These are phyloP conservation scores for Aleadryas rufinucha DNA, from an alignment of 2,113 vertebrate genomes.

Conservation along the genomic window DNA sequence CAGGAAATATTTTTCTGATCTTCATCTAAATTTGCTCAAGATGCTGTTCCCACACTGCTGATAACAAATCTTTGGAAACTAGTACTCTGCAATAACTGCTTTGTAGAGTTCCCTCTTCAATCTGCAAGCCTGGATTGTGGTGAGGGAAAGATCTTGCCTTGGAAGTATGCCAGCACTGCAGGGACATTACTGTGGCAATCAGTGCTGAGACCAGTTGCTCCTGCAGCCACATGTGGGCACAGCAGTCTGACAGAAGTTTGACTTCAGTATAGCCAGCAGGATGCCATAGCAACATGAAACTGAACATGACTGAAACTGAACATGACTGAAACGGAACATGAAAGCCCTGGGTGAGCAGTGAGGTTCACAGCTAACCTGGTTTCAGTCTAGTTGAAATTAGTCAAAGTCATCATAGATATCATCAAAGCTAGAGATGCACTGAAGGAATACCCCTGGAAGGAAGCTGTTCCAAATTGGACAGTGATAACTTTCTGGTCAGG, in stretches of 20 bases:
- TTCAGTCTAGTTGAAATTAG: background rate
- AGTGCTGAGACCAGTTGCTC: background rate
- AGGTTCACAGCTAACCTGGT: background rate
- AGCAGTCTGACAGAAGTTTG: background rate
- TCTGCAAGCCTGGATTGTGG: background rate
- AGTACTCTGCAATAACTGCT: background rate
- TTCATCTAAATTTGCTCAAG: background rate
- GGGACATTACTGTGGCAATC: background rate
- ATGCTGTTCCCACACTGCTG: background rate
- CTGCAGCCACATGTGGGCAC: background rate
- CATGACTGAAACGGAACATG: background rate
- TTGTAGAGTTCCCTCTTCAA: background rate
- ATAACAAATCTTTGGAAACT: background rate
- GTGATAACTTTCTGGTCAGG: background rate
- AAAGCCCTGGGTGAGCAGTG: background rate
- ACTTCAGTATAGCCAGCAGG: background rate
- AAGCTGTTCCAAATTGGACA: background rate
- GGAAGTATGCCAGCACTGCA: background rate
- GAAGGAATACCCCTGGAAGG: background rate
- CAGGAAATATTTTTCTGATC: conserved; percentile 15
- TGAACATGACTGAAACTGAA: too few species aligned
- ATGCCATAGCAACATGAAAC: background rate
- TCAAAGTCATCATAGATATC: background rate
- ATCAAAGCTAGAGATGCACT: background rate
- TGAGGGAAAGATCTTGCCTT: background rate